Evolutionary conservation across 1,140 invertebrate species (phyloP), one percentile per base, ranked within the genome.

Genomic region (Acromyrmex echinatior): DNA sequence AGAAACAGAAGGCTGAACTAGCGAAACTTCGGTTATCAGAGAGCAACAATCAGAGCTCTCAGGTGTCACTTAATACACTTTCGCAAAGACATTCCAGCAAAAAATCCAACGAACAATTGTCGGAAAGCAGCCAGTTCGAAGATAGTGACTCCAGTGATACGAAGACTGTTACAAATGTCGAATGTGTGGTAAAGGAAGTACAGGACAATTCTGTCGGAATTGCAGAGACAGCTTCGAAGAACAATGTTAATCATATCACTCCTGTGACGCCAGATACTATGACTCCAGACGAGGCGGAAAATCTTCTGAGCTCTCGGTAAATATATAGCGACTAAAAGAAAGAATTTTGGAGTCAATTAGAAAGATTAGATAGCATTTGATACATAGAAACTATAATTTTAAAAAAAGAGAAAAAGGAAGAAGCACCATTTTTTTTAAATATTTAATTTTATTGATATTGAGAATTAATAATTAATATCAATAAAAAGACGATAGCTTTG

Each of bases 211-310:
- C 65, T 14, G 68, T 62, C 21, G 68, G 0, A 58, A 18, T 16
- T 49, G n/a, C 77, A 62, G 93, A 94, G 25, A 93, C 87, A 25
- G 66, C 88, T 5, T 76, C 68, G 9, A 92, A 93, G 89, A 89
- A 87, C 56, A 90, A 49, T 92, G 92, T 87, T 76, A 90, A 56
- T 88, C 91, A 84, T 82, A 89, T 79, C 65, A 80, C 84, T 66
- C 78, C 85, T 45, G 86, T 93, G n/a, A 93, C 91, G 77, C 96
- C 97, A 16, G 97, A 97, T 93, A 96, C 97, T 21, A 98, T 98
- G 97, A 98, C 97, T 62, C 96, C 97, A n/a, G 97, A 97, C 91
- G 98, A 98, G 93, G 97, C 97, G n/a, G 97, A 98, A 92, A 97
- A 97, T 95, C 95, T 98, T 90, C 96, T 98, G 77, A 98, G 97